These are phyloP conservation scores for Cotesia chilonis DNA, from an alignment of 1,140 invertebrate species.

Conservation along the genomic window DNA sequence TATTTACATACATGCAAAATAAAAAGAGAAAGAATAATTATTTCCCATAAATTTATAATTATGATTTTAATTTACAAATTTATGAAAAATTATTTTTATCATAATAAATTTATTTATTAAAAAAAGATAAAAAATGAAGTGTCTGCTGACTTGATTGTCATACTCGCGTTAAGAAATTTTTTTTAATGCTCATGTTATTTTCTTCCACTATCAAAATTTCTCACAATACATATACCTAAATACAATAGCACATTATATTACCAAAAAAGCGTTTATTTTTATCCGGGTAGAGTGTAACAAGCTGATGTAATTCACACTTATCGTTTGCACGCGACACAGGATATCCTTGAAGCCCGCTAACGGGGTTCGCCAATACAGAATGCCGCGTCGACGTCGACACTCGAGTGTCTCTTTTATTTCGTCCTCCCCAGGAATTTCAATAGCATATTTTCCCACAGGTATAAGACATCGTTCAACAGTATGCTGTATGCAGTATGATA, in stretches of 20 bases:
- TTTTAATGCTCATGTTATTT: too few species aligned
- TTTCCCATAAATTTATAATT: too few species aligned
- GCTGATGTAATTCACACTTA: conserved; percentile 55
- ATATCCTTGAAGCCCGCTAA: conserved; percentile 55
- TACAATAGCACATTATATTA: too few species aligned
- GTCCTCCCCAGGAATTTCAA: conserved; percentile 45
- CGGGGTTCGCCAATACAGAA: conserved; percentile 29
- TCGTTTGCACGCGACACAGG: conserved; percentile 58
- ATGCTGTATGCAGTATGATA: not conserved
- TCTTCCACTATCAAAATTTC: not conserved
- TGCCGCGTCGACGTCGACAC: conserved; percentile 28
- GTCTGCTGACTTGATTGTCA: too few species aligned
- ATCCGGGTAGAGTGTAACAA: conserved; percentile 17
- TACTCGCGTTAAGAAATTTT: too few species aligned
- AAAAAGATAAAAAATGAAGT: too few species aligned
- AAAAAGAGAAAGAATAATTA: too few species aligned
- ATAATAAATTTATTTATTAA: too few species aligned
- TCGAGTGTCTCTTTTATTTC: conserved; percentile 12
- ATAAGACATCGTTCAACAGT: not conserved
- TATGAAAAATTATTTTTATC: too few species aligned
- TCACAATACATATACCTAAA: not conserved
- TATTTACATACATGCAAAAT: too few species aligned
- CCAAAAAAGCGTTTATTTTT: too few species aligned
- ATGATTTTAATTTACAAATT: too few species aligned
- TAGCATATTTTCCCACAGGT: conserved; percentile 49